phyloP scores from a whole-genome alignment of 2,113 vertebrate genomes.

The Pardalotus punctatus region DNA sequence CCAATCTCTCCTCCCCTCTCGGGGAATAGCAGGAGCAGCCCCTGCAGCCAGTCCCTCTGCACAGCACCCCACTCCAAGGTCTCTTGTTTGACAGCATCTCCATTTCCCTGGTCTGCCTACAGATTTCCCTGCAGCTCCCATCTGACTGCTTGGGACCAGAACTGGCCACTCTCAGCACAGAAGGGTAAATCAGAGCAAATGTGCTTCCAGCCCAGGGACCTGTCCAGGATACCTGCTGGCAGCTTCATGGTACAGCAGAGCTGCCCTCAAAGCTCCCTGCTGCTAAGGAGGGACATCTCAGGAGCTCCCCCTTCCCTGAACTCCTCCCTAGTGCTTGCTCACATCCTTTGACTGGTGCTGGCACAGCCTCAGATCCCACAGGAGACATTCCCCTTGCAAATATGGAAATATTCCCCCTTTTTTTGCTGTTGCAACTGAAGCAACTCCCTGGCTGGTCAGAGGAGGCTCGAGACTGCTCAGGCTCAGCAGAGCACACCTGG shows the following conservation, averaged over 20 bases:
- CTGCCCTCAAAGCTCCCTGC: neutral
- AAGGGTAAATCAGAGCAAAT: neutral
- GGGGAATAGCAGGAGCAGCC: neutral
- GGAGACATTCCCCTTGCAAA: neutral
- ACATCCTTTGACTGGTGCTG: neutral
- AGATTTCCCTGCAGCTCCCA: neutral
- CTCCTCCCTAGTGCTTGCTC: neutral
- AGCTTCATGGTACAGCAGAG: neutral
- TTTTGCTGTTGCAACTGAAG: neutral
- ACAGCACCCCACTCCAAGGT: neutral
- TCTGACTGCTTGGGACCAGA: neutral
- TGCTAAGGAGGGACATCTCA: neutral
- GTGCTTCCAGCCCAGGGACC: neutral
- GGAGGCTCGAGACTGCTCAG: fast-evolving
- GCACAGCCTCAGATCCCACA: neutral
- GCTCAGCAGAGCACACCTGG: neutral
- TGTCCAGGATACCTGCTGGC: neutral
- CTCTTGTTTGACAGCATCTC: neutral
- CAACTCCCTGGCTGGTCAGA: neutral
- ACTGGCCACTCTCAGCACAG: neutral
- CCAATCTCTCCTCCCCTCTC: neutral
- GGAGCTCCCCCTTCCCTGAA: neutral
- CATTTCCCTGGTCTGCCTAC: neutral
- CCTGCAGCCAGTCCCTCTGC: neutral
- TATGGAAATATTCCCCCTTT: neutral